These are phyloP conservation scores for Cephus pulcher DNA, from an alignment of 2,888 invertebrate species.

Conservation along the genomic window DNA sequence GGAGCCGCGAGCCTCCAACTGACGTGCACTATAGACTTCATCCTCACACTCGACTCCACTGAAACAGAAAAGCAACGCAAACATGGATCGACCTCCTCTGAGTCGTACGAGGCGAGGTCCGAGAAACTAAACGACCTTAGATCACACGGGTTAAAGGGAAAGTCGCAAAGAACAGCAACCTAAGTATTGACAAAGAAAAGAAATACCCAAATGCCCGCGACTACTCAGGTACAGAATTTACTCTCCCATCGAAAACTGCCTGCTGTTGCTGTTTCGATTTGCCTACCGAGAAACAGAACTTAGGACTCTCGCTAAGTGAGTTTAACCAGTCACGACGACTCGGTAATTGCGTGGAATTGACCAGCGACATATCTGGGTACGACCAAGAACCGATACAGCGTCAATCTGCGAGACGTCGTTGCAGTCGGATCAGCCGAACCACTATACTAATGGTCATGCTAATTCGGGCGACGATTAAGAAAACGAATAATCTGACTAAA, in stretches of 20 bases:
- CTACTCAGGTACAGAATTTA: not conserved
- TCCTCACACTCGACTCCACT: slow-evolving; percentile 84
- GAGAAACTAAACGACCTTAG: not conserved
- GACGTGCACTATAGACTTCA: slow-evolving; percentile 80
- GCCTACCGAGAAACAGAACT: slow-evolving; percentile 6
- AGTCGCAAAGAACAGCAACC: not conserved
- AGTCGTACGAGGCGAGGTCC: not conserved
- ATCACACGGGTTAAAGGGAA: not conserved
- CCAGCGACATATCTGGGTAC: slow-evolving; percentile 35
- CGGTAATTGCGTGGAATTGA: slow-evolving; percentile 53
- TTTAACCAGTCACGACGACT: slow-evolving; percentile 48
- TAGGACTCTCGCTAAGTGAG: slow-evolving; percentile 36
- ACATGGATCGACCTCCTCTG: slow-evolving; percentile 1
- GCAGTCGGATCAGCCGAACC: not conserved
- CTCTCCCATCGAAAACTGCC: not conserved
- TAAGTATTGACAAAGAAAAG: too few relatives aligned
- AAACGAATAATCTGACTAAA: not conserved
- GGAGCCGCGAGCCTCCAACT: slow-evolving; percentile 63
- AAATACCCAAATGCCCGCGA: not conserved
- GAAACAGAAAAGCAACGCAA: slow-evolving; percentile 56
- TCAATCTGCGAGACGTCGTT: not conserved
- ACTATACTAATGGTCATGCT: not conserved
- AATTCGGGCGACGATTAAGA: not conserved
- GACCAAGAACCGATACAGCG: slow-evolving; percentile 1
- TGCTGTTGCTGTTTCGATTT: not conserved